Evolutionary conservation across 2,113 vertebrate genomes (phyloP), one percentile per base, ranked within the genome.

Genomic region (Bettongia penicillata): DNA sequence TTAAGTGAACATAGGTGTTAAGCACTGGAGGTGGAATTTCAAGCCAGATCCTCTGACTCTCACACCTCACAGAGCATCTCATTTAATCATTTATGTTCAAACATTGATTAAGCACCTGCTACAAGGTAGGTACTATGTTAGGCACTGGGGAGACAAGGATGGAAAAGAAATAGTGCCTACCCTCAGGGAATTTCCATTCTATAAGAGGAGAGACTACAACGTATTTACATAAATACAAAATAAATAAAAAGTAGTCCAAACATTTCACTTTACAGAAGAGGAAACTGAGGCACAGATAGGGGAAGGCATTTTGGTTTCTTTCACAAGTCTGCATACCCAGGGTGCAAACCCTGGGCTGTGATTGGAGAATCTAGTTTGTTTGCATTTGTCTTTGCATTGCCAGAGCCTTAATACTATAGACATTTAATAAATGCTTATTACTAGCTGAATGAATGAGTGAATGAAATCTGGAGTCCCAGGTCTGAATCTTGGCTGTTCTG

Each of bases 201-300:
- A 84, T 8, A 8, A 43, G n/a, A 84, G n/a, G 37, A 84, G 19
- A 43, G 16, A 43, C 22, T 23, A 23, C n/a, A 43, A 23, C 19
- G 7, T n/a, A 43, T 84, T 84, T 84, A 23, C 68, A 43, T 43
- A 22, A 6, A 43, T 8, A 84, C 19, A 19, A 43, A 84, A 84
- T 84, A 19, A 84, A 84, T 84, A 23, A 68, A 68, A 31, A n/a
- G 31, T 68, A 68, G 61, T 68, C 12, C 5, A 19, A n/a, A 0
- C 12, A 0, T 14, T 89, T 23, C 90, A 37, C 84, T 57, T 91
- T 47, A 49, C 48, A 55, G 94, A 91, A 26, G 19, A 14, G 25
- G 91, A 94, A n/a, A 94, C 91, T 26, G 90, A 96, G 94, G 51
- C 94, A 92, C 51, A 0, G 93, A 90, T 77, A 68, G 24, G 24